Conservation (phyloP, 2,797 vertebrate species). For the Coranthus polyacanthus region DNA sequence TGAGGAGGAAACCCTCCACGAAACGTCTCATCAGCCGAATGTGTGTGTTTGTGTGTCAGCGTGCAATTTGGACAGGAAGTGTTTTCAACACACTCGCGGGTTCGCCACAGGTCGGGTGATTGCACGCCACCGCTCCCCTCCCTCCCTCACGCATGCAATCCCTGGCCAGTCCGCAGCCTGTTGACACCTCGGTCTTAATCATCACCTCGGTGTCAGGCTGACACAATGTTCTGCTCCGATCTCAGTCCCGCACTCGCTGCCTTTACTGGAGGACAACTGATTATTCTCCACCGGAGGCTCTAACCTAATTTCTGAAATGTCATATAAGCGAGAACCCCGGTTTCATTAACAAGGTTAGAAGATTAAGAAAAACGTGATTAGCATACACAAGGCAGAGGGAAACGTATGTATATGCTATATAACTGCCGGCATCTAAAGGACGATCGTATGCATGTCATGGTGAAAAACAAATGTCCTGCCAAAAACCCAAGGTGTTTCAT, state of each 20-base stretch:
- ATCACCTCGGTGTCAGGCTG: conserved; percentile 64
- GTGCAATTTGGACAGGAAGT: conserved; percentile 70
- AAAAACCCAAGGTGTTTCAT: too few species aligned
- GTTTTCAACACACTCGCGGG: conserved; percentile 65
- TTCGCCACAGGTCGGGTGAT: conserved; percentile 59
- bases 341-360: conserved; percentile 25
- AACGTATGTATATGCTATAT: too few species aligned
- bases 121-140: conserved; percentile 56
- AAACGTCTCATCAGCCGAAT: conserved; percentile 75
- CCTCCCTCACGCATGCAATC: conserved; percentile 35
- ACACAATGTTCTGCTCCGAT: conserved; percentile 55
- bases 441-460: too few species aligned
- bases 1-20: conserved; percentile 65
- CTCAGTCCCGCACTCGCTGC: conserved; percentile 48
- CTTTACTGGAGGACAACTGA: conserved; percentile 39
- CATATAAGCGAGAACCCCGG: conserved; percentile 13
- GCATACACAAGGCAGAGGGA: too few species aligned
- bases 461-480: too few species aligned
- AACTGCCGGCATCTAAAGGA: too few species aligned
- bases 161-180: conserved; percentile 61
- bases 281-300: conserved; percentile 20
- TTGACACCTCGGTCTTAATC: conserved; percentile 74
- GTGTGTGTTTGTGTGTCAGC: conserved; percentile 42
- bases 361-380: conserved; percentile 27
- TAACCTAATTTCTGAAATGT: conserved; percentile 29